Base-by-base conservation (phyloP, 2,888 invertebrate genomes). In the Glaucopsyche alexis region DNA sequence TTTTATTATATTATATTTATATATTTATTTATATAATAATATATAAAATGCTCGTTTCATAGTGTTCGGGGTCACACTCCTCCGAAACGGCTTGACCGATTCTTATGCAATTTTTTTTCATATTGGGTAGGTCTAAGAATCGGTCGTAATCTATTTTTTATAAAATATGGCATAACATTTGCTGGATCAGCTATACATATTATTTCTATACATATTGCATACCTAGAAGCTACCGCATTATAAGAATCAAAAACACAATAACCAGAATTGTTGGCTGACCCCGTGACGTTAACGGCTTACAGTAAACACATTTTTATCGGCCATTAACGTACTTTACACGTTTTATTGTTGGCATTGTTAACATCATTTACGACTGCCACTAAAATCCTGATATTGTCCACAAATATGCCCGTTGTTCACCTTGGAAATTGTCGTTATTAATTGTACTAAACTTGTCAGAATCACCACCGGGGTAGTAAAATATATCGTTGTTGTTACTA, bases 311-410 rank as follows among this genome's bases (percentile, higher is more conserved):
- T 79, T 84, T 90, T 90, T 90, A 91, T 90, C 79, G 89, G 83
- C 83, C 87, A 89, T 90, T 90, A 90, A 88, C 88, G 89, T 85
- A 89, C 87, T 90, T 90, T 89, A 86, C 87, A 86, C 87, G 88
- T 90, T 91, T 90, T 91, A 91, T 86, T 90, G 87, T 87, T 82
- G 81, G 84, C 85, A 86, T 90, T 88, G 89, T 89, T 86, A 86
- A 84, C 85, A 84, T 85, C 75, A 79, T 91, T 90, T 89, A 90
- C 86, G 88, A 85, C 80, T 81, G 77, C 66, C 71, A 73, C 74
- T 76, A 77, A 77, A 76, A 77, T 72, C 73, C 71, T 74, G 60
- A 74, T 52, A 75, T 74, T 74, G 74, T 72, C 74, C 70, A 66
- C 64, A 65, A 52, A 69, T 47, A 69, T 69, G 69, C 49, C 60